Evolutionary conservation across 2,888 invertebrate genomes (phyloP), one percentile per base, ranked within the genome.

Genomic region (Aplocera efformata): DNA sequence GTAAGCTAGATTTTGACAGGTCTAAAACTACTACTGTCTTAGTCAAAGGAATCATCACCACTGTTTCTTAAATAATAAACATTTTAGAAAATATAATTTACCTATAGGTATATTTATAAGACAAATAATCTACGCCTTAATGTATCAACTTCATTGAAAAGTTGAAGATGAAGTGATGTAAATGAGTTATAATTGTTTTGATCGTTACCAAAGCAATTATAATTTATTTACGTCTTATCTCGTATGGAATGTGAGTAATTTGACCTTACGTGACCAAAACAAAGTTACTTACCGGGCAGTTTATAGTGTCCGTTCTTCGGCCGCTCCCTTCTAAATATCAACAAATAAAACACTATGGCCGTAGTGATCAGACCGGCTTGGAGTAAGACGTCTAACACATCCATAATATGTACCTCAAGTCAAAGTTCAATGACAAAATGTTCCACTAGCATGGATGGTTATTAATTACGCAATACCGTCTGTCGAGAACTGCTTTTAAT

Each of bases 321-420:
- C 1, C 55, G 34, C 3, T 63, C 53, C 57, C 70, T 76, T 43
- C 65, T 72, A 31, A 82, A 62, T 38, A 81, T 62, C 42, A 81
- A 56, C 25, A 85, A 65, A 55, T 85, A 88, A 1, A 60, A 52
- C 10, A 79, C 82, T 29, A 85, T 47, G 7, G 64, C 72, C 11
- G 64, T 56, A 0, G 79, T 81, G 31, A 81, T 71, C 23, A 82
- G 46, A 0, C 84, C 84, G 1, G 70, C 64, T 49, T 79, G 73
- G 1, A 81, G 53, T 0, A 85, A 56, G 2, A 85, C 35, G 40
- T 82, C 80, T 21, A 75, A 75, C 21, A 82, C 30, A 63, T 80
- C 79, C 81, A 83, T 84, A 26, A 8, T n/a, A n/a, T 20, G 17
- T 10, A 6, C 28, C 13, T 10, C n/a, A 25, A n/a, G 23, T 7